Conservation (phyloP, 2,888 invertebrate species). For the Helleia helle region DNA sequence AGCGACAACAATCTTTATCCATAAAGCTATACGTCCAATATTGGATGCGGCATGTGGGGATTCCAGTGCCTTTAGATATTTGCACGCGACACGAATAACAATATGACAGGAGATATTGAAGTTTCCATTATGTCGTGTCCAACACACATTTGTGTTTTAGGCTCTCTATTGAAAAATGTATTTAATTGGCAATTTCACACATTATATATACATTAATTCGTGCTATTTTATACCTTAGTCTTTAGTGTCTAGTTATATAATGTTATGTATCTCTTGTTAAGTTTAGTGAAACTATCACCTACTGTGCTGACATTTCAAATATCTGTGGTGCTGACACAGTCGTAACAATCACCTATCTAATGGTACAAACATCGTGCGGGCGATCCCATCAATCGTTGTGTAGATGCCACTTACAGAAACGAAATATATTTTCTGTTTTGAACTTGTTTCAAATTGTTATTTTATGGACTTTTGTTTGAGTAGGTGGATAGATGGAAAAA, state of each 20-base stretch:
- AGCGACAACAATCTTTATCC: not conserved
- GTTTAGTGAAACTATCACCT: too few species aligned
- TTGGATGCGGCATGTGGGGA: not conserved
- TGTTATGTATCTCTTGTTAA: not conserved
- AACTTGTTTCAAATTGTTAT: too few species aligned
- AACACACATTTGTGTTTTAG: conserved; percentile 4
- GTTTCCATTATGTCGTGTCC: conserved; percentile 12
- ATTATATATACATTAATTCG: not conserved
- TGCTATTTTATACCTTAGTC: not conserved
- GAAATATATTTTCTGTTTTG: too few species aligned
- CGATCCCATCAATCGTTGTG: too few species aligned
- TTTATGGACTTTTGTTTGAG: too few species aligned
- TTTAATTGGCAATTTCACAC: not conserved
- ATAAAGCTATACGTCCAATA: not conserved
- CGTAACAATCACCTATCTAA: too few species aligned
- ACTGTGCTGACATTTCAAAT: too few species aligned
- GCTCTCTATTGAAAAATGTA: conserved; percentile 3
- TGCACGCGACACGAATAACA: conserved; percentile 36
- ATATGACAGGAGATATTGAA: conserved; percentile 12
- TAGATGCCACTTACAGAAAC: too few species aligned
- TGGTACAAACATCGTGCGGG: too few species aligned
- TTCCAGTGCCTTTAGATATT: conserved; percentile 36
- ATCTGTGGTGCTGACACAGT: too few species aligned
- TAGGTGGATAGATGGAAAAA: too few species aligned
- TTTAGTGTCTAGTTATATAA: too few species aligned